Conservation (phyloP, 1,140 invertebrate species). For the Dinothrombium tinctorium region DNA sequence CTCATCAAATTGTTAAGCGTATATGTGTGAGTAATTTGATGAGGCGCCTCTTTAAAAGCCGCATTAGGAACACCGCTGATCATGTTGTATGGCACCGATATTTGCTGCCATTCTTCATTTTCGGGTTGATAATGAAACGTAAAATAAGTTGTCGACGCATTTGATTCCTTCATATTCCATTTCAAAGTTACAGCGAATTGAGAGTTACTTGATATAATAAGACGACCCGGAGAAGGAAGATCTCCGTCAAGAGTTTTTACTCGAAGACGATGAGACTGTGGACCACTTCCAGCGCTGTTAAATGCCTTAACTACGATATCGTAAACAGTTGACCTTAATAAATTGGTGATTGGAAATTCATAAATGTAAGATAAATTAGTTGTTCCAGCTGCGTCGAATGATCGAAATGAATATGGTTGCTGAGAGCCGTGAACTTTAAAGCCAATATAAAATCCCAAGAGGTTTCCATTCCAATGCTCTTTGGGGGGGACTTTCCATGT, state of each 20-base stretch:
- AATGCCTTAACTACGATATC: conserved; percentile 15
- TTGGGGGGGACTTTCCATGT: conserved; percentile 38
- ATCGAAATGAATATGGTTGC: conserved; percentile 13
- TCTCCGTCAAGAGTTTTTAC: conserved; percentile 15
- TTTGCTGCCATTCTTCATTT: not conserved
- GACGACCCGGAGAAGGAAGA: conserved; percentile 11
- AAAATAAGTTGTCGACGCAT: conserved; percentile 3
- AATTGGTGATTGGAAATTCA: conserved; percentile 14
- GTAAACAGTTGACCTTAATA: conserved; percentile 16
- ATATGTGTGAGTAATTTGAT: not conserved
- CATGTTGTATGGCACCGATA: not conserved
- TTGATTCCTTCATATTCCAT: conserved; percentile 10
- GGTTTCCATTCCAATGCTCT: conserved; percentile 76
- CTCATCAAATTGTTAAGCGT: conserved; percentile 2
- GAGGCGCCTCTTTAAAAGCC: not conserved
- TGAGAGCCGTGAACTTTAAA: conserved; percentile 10
- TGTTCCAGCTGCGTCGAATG: conserved; percentile 6
- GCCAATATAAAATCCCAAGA: conserved; percentile 40
- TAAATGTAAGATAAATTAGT: conserved; percentile 8
- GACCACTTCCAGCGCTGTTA: conserved; percentile 16
- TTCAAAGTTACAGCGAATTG: conserved; percentile 13
- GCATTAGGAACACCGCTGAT: no score
- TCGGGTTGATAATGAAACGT: conserved; percentile 6
- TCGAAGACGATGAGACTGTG: conserved; percentile 14
- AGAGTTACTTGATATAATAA: conserved; percentile 11